phyloP scores from a whole-genome alignment of 2,888 invertebrate species.

The Plagodis pulveraria region DNA sequence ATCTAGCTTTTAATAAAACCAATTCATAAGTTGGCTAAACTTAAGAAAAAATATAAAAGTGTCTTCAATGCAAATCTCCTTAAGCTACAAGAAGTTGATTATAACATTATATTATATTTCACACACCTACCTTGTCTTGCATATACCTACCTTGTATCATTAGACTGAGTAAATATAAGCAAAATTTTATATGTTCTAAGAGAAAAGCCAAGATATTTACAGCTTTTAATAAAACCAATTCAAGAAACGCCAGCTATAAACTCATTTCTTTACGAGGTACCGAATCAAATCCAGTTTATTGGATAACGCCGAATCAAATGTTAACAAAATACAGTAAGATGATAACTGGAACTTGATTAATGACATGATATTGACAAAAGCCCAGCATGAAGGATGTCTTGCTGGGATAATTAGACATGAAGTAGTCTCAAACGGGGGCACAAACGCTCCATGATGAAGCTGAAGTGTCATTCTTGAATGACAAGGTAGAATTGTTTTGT shows the following conservation, averaged over 20 bases:
- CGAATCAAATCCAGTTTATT: constrained; percentile 52
- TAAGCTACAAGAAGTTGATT: no score
- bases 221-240: no score
- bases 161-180: no score
- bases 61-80: no score
- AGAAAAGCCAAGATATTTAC: no score
- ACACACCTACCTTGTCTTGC: no score
- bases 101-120: no score
- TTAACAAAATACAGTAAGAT: constrained; percentile 55
- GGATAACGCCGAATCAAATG: constrained; percentile 57
- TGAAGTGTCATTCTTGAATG: constrained; percentile 35
- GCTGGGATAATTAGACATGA: constrained; percentile 73
- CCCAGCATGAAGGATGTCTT: constrained; percentile 68
- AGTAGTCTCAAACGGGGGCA: constrained; percentile 48
- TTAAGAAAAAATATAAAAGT: no score
- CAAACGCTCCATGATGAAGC: constrained; percentile 39
- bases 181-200: no score
- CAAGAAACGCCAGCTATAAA: neutral
- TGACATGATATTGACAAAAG: constrained; percentile 69
- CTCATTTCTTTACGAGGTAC: constrained; percentile 35
- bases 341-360: constrained; percentile 77
- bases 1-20: no score
- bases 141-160: no score
- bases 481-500: neutral
- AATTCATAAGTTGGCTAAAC: no score